phyloP scores from a whole-genome alignment of 2,888 invertebrate genomes.

The Pyrochroa serraticornis region DNA sequence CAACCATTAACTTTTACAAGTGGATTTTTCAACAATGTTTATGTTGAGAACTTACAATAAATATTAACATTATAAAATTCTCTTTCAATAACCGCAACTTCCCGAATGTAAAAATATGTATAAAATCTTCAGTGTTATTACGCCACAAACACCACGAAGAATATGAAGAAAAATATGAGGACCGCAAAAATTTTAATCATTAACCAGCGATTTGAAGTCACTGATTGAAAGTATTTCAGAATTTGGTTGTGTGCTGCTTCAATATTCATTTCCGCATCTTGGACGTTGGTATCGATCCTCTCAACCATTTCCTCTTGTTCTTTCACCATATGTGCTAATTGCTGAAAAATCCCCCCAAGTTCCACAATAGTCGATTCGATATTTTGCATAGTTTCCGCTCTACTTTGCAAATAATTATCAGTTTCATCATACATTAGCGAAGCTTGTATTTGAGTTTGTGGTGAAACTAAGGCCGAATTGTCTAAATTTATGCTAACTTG shows the following conservation, averaged over 20 bases:
- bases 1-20: neutral
- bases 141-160: constrained; percentile 97
- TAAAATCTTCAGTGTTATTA: constrained; percentile 35
- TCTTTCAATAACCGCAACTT: too few relatives aligned
- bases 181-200: constrained; percentile 99
- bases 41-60: neutral
- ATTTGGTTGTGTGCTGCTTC: constrained; percentile 98
- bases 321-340: constrained; percentile 95
- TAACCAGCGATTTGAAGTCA: constrained; percentile 96
- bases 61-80: constrained; percentile 1
- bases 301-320: constrained; percentile 98
- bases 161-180: constrained; percentile 97
- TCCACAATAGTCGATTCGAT: constrained; percentile 99
- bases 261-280: constrained; percentile 94
- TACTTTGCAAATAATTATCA: constrained; percentile 87
- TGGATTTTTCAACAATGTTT: constrained; percentile 1
- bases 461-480: constrained; percentile 58
- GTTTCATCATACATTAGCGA: constrained; percentile 82
- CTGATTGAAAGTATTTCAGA: constrained; percentile 95
- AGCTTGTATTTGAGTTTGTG: constrained; percentile 66
- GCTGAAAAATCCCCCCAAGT: constrained; percentile 97
- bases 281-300: constrained; percentile 96
- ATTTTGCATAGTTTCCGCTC: constrained; percentile 98
- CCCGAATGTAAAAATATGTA: constrained; percentile 6
- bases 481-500: constrained; percentile 89